Conservation (phyloP, 2,888 invertebrate species). For the Syrphus vitripennis region DNA sequence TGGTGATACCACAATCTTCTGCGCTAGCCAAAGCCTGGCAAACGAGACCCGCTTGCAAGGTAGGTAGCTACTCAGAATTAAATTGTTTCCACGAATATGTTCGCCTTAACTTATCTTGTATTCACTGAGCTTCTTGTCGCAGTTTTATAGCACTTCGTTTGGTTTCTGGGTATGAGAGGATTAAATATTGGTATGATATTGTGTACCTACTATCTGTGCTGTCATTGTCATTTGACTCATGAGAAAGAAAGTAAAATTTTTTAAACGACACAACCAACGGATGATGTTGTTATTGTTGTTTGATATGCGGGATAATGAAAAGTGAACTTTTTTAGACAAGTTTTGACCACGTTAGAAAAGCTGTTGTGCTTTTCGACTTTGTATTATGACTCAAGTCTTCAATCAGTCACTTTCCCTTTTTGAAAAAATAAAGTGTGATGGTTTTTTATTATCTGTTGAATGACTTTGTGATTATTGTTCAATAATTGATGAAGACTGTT, state of each 20-base stretch:
- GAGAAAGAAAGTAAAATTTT: conserved; percentile 62
- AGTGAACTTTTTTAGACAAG: conserved; percentile 52
- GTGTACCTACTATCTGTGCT: conserved; percentile 8
- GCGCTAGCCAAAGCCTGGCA: not conserved
- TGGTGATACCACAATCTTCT: not conserved
- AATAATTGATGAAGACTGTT: not conserved
- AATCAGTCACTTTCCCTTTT: conserved; percentile 53
- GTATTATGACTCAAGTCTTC: no score
- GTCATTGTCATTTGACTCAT: conserved; percentile 37
- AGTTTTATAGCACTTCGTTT: not conserved
- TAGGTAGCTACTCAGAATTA: not conserved
- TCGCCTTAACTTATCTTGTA: conserved; percentile 44
- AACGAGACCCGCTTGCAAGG: not conserved
- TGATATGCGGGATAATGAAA: conserved; percentile 23
- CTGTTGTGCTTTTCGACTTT: conserved; percentile 11
- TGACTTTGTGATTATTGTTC: not conserved
- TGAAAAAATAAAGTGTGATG: not conserved
- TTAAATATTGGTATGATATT: not conserved
- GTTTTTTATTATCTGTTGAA: not conserved
- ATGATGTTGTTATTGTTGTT: not conserved
- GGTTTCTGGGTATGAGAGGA: not conserved
- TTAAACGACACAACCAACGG: not conserved
- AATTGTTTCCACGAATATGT: not conserved
- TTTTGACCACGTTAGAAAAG: not conserved
- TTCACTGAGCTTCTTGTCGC: conserved; percentile 41